Conservation (phyloP, 1,140 invertebrate species). For the Carposina sasakii region DNA sequence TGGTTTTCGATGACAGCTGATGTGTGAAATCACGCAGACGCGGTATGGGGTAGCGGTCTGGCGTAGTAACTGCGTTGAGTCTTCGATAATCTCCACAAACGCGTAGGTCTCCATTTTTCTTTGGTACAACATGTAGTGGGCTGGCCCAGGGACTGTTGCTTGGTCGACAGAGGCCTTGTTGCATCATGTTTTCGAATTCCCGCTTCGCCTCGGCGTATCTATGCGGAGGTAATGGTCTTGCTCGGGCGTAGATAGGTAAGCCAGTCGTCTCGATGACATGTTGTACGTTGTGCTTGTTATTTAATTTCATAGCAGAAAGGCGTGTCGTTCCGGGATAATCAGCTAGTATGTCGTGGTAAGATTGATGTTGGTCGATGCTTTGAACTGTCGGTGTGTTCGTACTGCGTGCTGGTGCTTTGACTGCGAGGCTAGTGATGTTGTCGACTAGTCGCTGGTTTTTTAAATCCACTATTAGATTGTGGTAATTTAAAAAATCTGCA, state of each 20-base stretch:
- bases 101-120: constrained; percentile 41
- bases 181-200: constrained; percentile 8
- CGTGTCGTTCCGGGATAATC: constrained; percentile 26
- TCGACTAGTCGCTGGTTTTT: constrained; percentile 1
- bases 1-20: not conserved
- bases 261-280: constrained; percentile 31
- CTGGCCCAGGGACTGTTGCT: constrained; percentile 37
- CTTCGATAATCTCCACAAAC: constrained; percentile 53
- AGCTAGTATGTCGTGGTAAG: constrained; percentile 14
- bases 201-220: constrained; percentile 3
- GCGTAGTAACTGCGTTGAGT: constrained; percentile 46
- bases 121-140: constrained; percentile 46
- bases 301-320: constrained; percentile 2
- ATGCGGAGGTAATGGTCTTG: constrained; percentile 31
- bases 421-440: not conserved
- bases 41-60: constrained; percentile 44
- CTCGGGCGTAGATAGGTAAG: constrained; percentile 33
- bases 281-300: not conserved
- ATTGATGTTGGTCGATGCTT: constrained; percentile 1
- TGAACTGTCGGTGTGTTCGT: not conserved
- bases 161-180: constrained; percentile 8
- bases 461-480: constrained; percentile 16
- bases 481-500: constrained; percentile 25
- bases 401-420: not conserved
- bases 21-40: constrained; percentile 24